phyloP scores from a whole-genome alignment of 2,113 vertebrate species.

The Carassius gibelio region DNA sequence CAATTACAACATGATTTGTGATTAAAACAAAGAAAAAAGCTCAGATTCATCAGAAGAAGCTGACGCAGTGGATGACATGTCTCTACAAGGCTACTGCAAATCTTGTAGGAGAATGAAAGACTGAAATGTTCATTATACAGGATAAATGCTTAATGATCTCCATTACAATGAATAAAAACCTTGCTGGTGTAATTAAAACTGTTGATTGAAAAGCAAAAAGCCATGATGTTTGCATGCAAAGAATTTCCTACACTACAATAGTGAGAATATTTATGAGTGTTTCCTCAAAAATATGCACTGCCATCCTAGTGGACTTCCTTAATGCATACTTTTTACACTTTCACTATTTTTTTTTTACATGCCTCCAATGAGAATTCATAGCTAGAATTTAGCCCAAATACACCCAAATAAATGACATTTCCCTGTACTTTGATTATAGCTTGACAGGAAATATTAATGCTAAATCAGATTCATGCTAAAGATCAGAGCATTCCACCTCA shows the following conservation, averaged over 20 bases:
- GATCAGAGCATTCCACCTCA: neutral
- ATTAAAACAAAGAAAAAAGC: slow-evolving; percentile 57
- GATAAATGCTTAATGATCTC: slow-evolving; percentile 10
- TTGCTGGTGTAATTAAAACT: slow-evolving; percentile 1
- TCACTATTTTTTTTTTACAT: neutral
- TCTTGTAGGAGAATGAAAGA: slow-evolving; percentile 20
- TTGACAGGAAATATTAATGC: neutral
- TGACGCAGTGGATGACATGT: slow-evolving; percentile 18
- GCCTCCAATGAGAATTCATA: neutral
- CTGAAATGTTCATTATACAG: slow-evolving; percentile 22
- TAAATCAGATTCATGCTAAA: slow-evolving; percentile 1
- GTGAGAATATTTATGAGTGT: neutral
- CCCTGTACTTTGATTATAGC: no score
- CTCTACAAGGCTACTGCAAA: neutral
- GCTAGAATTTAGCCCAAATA: no score
- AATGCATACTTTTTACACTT: neutral
- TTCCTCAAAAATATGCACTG: neutral
- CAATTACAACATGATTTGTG: slow-evolving; percentile 59
- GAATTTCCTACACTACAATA: neutral
- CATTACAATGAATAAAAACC: slow-evolving; percentile 10
- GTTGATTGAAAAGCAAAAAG: slow-evolving; percentile 18
- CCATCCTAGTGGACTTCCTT: neutral
- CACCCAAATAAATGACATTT: neutral
- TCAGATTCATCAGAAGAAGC: slow-evolving; percentile 47
- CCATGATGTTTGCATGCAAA: neutral